Base-by-base conservation (phyloP, 2,113 vertebrate species). In the Petromus typicus region DNA sequence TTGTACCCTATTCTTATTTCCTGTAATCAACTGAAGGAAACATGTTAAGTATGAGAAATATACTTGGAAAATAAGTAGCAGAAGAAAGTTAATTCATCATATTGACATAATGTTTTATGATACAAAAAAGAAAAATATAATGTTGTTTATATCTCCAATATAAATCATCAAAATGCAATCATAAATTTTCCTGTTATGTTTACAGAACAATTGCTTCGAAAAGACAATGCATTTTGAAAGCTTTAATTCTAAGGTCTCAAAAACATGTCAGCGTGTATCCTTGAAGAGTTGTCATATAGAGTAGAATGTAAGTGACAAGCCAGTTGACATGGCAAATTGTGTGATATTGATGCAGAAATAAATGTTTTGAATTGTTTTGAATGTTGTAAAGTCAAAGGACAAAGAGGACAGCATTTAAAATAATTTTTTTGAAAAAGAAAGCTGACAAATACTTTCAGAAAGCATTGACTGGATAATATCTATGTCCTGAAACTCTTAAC, bases 331-430 rank as follows among this genome's bases (percentile, higher is more conserved):
- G 63, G 45, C 12, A 59, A 89, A 91, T 20, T 88, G 25, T 87
- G 25, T 87, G 64, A 30, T 94, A 85, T 80, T 85, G 84, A 90
- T 92, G 88, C 80, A 92, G 93, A 96, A 93, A 91, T 96, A 84
- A 97, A 95, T 93, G 45, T 76, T 95, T 86, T 86, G 64, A 81
- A 91, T 84, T 93, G 56, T 73, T 95, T 90, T 82, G 63, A 96
- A 94, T 81, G 76, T 48, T 88, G 84, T 87, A 54, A 93, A 92
- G 87, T 81, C 92, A 96, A 94, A 96, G 76, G 80, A 93, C 75
- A 94, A 89, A 89, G 18, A 85, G 32, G 51, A 71, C 5, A 94
- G n/a, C 48, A 73, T 84, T 86, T 78, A 69, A 83, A 94, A 95
- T 73, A 92, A 43, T 54, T 76, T 71, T 69, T 73, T 0, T 40